A percentile compares a stretch with the other conserved stretches of the same genome.
phyloP scores from a whole-genome alignment of 2,797 vertebrate species.

The Emys orbicularis region DNA sequence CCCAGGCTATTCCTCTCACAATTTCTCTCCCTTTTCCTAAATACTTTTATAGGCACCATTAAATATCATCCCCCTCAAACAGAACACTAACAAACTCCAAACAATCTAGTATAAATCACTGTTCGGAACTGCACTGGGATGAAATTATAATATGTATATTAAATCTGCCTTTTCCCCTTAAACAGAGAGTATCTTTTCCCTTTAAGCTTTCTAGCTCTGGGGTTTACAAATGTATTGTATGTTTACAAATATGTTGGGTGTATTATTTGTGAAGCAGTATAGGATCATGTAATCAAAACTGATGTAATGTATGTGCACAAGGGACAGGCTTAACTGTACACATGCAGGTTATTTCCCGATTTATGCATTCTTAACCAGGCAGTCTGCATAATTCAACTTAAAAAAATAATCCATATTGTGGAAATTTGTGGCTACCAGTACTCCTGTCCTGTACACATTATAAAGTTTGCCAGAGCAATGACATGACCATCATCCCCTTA shows the following conservation, averaged over 20 bases:
- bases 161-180: not conserved
- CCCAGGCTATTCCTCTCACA: not conserved
- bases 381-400: accelerated
- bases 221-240: not conserved
- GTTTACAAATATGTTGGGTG: not conserved
- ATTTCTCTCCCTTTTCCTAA: not conserved
- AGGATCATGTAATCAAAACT: not conserved
- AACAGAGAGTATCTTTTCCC: accelerated
- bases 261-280: not conserved
- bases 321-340: not conserved
- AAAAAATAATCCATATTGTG: accelerated
- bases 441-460: accelerated
- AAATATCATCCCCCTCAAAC: not conserved
- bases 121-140: not conserved
- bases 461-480: not conserved
- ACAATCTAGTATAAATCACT: not conserved
- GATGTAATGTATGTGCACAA: not conserved
- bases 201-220: not conserved
- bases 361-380: not conserved
- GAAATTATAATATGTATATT: not conserved
- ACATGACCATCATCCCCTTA: not conserved
- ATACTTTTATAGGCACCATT: not conserved
- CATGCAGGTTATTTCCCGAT: not conserved
- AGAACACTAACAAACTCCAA: not conserved
- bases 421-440: not conserved